phyloP scores from a whole-genome alignment of 2,113 vertebrate genomes.

The Phocoena sinus region DNA sequence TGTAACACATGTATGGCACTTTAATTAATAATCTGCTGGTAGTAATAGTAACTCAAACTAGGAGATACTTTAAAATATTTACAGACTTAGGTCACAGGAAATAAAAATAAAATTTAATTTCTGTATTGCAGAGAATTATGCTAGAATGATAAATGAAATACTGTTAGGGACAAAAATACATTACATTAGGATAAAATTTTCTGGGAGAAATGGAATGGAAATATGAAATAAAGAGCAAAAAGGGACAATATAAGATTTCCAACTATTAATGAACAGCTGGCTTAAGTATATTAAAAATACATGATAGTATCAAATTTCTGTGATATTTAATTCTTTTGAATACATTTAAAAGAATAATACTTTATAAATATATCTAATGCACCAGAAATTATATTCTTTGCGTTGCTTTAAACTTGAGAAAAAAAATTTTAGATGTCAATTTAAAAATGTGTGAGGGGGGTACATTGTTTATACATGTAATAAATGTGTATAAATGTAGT shows the following conservation, averaged over 20 bases:
- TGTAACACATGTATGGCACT: neutral
- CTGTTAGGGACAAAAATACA: neutral
- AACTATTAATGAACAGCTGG: neutral
- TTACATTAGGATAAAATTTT: slow-evolving; percentile 1
- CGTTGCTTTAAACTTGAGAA: neutral
- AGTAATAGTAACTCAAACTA: neutral
- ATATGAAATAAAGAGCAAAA: neutral
- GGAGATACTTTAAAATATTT: slow-evolving; percentile 20
- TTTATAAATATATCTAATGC: neutral
- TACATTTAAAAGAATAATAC: neutral
- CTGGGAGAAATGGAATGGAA: neutral
- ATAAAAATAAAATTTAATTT: slow-evolving; percentile 32
- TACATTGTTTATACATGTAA: neutral
- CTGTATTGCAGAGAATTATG: neutral
- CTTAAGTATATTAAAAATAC: neutral
- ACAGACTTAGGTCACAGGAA: neutral
- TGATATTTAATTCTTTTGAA: neutral
- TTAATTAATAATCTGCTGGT: neutral
- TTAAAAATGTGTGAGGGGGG: neutral
- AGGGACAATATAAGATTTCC: neutral
- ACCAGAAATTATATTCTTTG: neutral
- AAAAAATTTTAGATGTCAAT: neutral
- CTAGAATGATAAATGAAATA: neutral
- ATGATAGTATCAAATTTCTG: neutral
- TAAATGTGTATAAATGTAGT: no score